Percentiles rank a stretch among this genome's conserved stretches.
phyloP scores from a whole-genome alignment of 2,888 invertebrate genomes.

The Scaptomyza cyrtandrae region DNA sequence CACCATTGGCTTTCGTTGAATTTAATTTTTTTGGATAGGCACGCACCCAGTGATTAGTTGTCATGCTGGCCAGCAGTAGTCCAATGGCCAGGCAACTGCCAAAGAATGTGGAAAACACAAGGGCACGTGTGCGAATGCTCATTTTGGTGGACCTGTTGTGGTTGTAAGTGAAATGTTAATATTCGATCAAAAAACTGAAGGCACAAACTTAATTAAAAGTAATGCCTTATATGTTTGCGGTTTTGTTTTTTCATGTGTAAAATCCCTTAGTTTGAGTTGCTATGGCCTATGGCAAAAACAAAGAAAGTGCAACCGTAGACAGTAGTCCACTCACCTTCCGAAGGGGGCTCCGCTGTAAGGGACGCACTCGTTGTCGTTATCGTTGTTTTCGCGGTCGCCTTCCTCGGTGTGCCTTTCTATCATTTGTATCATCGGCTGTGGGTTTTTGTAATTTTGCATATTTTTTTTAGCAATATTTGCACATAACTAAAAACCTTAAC shows the following conservation, averaged over 20 bases:
- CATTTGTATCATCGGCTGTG: constrained; percentile 44
- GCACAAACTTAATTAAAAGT: constrained; percentile 14
- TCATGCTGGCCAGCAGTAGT: constrained; percentile 89
- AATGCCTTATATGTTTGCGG: too few species aligned
- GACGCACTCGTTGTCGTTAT: constrained; percentile 29
- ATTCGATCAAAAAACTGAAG: constrained; percentile 22
- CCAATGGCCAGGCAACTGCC: constrained; percentile 90
- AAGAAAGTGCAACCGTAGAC: constrained; percentile 44
- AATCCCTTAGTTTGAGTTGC: neutral
- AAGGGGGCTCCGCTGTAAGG: constrained; percentile 26
- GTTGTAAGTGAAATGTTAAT: neutral
- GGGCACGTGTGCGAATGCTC: constrained; percentile 88
- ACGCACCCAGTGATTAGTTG: constrained; percentile 91
- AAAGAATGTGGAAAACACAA: constrained; percentile 91
- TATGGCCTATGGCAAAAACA: constrained; percentile 22
- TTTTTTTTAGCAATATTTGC: constrained; percentile 12
- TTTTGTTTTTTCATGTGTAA: neutral
- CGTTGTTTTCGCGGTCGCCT: constrained; percentile 33
- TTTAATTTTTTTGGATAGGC: constrained; percentile 87
- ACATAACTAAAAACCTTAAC: neutral
- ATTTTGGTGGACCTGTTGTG: constrained; percentile 79
- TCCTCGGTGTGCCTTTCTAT: constrained; percentile 30
- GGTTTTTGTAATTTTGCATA: constrained; percentile 13
- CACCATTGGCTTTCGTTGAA: constrained; percentile 87
- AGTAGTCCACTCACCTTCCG: constrained; percentile 39